Conservation (phyloP, 2,113 vertebrate genomes). For the Oryzias celebensis region DNA sequence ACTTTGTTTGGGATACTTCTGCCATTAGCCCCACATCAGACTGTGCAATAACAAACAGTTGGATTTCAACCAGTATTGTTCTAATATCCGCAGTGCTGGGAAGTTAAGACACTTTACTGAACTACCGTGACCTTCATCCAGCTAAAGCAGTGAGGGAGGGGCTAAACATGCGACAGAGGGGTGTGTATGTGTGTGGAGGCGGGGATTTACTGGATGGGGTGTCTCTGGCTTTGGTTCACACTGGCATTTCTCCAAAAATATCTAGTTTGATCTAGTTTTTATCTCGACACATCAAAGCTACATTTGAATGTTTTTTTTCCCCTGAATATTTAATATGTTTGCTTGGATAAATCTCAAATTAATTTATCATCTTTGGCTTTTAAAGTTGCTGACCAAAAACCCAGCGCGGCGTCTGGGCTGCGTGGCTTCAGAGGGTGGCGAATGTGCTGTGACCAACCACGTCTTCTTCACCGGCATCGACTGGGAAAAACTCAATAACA, state of each 20-base stretch:
- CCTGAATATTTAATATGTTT: neutral
- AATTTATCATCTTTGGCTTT: slow-evolving; percentile 17
- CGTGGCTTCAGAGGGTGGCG: slow-evolving; percentile 80
- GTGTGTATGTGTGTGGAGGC: slow-evolving; percentile 24
- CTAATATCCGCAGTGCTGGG: slow-evolving; percentile 31
- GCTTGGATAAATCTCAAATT: neutral
- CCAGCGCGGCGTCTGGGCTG: slow-evolving; percentile 89
- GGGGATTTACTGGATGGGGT: slow-evolving; percentile 29
- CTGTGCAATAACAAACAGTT: slow-evolving; percentile 11
- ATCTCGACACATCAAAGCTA: neutral
- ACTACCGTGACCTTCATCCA: slow-evolving; percentile 15
- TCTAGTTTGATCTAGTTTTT: slow-evolving; percentile 26
- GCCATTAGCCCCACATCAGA: neutral
- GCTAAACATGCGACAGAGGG: slow-evolving; percentile 1
- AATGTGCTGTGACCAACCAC: slow-evolving; percentile 84
- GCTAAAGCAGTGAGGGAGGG: neutral
- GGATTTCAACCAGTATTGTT: slow-evolving; percentile 21
- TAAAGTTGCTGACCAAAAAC: slow-evolving; percentile 94
- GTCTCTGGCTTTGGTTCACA: slow-evolving; percentile 28
- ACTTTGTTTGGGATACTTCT: slow-evolving; percentile 10
- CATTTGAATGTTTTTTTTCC: neutral
- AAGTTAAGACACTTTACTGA: slow-evolving; percentile 22
- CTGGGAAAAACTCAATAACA: slow-evolving; percentile 88
- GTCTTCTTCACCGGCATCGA: slow-evolving; percentile 87
- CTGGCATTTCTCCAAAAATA: slow-evolving; percentile 20